Percentiles rank a stretch among this genome's conserved stretches.
Evolutionary conservation across 2,113 vertebrate genomes (phyloP).

Genomic region (Rhabdornis inornatus): DNA sequence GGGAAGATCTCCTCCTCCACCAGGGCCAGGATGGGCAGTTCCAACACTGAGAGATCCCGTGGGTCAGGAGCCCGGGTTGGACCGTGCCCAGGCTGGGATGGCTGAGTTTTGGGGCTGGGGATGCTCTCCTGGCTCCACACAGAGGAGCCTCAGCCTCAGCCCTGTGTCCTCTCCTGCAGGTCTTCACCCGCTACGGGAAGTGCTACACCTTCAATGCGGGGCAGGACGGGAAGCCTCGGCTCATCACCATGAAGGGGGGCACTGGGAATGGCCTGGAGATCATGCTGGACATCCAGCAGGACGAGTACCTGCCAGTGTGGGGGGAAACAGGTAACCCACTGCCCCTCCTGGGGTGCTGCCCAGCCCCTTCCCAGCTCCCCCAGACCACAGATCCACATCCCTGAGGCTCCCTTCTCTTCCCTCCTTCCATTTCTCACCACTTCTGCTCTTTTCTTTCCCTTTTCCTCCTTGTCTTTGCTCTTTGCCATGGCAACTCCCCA

Average conservation of each 20-base stretch:
- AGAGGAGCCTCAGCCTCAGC: not conserved
- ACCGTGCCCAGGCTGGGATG: rapidly evolving
- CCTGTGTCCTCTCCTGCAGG: slow-evolving; percentile 68
- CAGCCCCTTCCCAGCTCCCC: not conserved
- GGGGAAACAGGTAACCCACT: slow-evolving; percentile 89
- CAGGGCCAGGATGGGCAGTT: not conserved
- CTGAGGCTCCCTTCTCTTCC: not conserved
- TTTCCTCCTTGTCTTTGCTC: slow-evolving; percentile 43
- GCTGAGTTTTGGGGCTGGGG: not conserved
- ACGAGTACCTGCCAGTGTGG: slow-evolving; percentile 97
- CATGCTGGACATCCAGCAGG: slow-evolving; percentile 98
- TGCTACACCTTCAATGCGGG: slow-evolving; percentile 98
- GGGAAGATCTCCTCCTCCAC: not conserved
- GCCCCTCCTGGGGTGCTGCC: not conserved
- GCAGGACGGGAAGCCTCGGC: slow-evolving; percentile 84
- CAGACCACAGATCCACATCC: not conserved
- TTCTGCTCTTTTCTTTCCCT: not conserved
- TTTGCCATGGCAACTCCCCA: slow-evolving; percentile 76
- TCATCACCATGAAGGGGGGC: slow-evolving; percentile 93
- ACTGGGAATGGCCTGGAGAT: slow-evolving; percentile 97
- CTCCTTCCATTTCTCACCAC: not conserved
- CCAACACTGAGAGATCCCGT: rapidly evolving
- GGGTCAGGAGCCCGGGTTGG: rapidly evolving
- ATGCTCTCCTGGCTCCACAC: not conserved
- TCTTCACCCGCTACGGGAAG: slow-evolving; percentile 97